These are phyloP conservation scores for Rhincodon typus DNA, from an alignment of 2,797 vertebrate species.

Conservation along the genomic window DNA sequence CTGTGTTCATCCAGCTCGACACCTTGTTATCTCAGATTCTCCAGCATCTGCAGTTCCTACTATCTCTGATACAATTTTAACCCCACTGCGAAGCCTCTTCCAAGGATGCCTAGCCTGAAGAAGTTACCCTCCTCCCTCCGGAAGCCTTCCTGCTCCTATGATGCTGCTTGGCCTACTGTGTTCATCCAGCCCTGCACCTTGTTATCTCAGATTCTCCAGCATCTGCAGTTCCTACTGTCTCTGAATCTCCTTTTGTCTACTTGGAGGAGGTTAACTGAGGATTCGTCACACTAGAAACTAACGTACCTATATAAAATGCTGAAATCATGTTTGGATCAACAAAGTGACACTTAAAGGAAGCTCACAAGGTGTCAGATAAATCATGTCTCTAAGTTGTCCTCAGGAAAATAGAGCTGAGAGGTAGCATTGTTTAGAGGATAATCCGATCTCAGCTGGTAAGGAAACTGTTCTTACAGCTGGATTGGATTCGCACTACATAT, in stretches of 20 bases:
- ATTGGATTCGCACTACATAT: neutral
- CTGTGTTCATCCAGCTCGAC: neutral
- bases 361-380: neutral
- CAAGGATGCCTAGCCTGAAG: too few relatives aligned
- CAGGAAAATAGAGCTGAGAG: neutral
- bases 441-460: neutral
- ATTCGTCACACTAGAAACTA: neutral
- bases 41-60: too few relatives aligned
- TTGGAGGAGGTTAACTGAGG: neutral
- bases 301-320: neutral
- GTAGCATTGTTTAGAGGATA: neutral
- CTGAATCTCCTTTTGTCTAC: neutral
- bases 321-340: neutral
- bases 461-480: neutral
- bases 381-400: neutral
- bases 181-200: neutral
- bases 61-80: too few relatives aligned
- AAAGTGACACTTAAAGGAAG: neutral
- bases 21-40: neutral
- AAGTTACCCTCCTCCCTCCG: too few relatives aligned
- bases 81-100: too few relatives aligned
- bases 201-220: neutral
- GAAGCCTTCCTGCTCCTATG: too few relatives aligned
- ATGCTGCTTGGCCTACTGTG: too few relatives aligned
- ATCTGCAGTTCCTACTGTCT: too few relatives aligned